A percentile compares a stretch with the other conserved stretches of the same genome.
These are phyloP conservation scores for Elysia chlorotica DNA, from an alignment of 1,140 invertebrate genomes.

Conservation along the genomic window DNA sequence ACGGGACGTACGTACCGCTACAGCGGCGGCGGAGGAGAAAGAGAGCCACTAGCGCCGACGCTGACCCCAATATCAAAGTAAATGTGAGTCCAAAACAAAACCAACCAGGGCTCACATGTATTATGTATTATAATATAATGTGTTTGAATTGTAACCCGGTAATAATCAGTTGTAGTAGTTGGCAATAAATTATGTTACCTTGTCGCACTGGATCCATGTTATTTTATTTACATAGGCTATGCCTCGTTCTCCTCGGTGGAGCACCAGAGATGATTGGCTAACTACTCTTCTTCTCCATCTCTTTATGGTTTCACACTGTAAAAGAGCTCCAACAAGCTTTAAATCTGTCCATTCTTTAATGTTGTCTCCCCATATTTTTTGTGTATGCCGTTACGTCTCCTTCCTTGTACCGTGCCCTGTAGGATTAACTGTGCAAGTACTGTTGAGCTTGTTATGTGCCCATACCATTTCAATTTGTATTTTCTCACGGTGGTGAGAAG, in stretches of 20 bases:
- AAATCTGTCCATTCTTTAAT: no score
- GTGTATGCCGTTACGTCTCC: no score
- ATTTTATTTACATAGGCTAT: background rate
- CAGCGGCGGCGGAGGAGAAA: background rate
- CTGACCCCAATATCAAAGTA: background rate
- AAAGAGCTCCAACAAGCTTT: no score
- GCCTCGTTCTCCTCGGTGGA: background rate
- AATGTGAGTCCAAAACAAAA: background rate
- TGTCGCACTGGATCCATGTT: background rate
- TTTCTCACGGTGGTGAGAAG: no score
- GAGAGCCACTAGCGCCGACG: background rate
- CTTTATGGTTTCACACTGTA: background rate
- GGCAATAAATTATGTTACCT: background rate
- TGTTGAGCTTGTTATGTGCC: no score
- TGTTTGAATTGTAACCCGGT: no score
- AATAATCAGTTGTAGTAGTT: background rate
- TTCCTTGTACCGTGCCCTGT: no score
- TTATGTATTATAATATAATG: background rate
- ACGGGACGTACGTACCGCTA: constrained; percentile 8
- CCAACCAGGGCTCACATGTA: background rate
- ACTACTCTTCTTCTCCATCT: background rate
- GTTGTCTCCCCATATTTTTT: no score
- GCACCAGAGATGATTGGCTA: background rate
- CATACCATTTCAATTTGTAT: no score
- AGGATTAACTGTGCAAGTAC: no score